A percentile compares a stretch with the other conserved stretches of the same genome.
Evolutionary conservation across 2,797 vertebrate genomes (phyloP).

Genomic region (Ctenochaetus hawaiiensis): DNA sequence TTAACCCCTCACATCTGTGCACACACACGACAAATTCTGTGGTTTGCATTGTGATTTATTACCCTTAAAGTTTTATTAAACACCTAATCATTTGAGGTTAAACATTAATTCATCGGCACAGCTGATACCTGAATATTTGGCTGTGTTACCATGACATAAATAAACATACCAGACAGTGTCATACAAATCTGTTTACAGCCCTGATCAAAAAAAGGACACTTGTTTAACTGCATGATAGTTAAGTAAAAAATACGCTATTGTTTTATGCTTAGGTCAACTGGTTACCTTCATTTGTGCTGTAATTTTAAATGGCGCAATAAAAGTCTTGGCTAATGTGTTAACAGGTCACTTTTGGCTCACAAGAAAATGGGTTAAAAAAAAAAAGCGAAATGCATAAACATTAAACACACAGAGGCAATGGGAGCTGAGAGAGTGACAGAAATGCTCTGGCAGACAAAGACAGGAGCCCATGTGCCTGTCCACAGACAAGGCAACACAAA

Average conservation of each 20-base stretch:
- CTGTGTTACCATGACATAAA: conserved; percentile 54
- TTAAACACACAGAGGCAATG: conserved; percentile 60
- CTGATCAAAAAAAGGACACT: neutral
- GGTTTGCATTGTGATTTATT: conserved; percentile 37
- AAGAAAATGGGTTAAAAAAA: conserved; percentile 3
- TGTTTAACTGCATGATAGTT: conserved; percentile 5
- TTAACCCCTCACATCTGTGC: conserved; percentile 28
- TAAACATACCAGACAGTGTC: conserved; percentile 24
- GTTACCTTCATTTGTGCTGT: conserved; percentile 37
- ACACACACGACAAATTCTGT: conserved; percentile 5
- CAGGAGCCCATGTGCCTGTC: conserved; percentile 76
- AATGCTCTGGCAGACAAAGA: conserved; percentile 76
- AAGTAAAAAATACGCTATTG: conserved; percentile 20
- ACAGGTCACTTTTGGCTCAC: conserved; percentile 45
- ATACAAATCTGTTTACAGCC: conserved; percentile 28
- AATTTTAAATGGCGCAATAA: conserved; percentile 34
- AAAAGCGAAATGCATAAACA: conserved; percentile 61
- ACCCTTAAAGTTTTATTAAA: conserved; percentile 39
- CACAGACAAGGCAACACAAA: conserved; percentile 80
- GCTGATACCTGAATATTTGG: conserved; percentile 31
- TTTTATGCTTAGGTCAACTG: conserved; percentile 9
- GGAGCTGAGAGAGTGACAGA: conserved; percentile 72
- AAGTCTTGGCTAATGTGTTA: conserved; percentile 49
- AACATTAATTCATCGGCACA: conserved; percentile 25
- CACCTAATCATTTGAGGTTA: conserved; percentile 46